Percentiles rank a stretch among this genome's conserved stretches.
Conservation (phyloP, 1,140 invertebrate genomes). For the Diachasma alloeum region DNA sequence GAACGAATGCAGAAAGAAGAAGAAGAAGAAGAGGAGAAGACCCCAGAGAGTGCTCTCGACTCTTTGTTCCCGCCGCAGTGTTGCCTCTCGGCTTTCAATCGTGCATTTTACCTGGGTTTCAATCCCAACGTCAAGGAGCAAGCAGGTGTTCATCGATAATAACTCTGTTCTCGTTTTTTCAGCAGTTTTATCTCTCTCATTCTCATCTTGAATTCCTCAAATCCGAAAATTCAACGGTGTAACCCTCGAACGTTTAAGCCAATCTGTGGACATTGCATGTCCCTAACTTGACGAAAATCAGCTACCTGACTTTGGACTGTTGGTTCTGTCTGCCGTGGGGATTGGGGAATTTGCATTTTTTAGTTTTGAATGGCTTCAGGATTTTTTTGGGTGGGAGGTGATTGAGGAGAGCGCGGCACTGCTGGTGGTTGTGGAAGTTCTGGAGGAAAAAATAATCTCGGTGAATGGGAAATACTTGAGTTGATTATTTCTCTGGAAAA, state of each 20-base stretch:
- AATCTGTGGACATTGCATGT: neutral
- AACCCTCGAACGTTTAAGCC: neutral
- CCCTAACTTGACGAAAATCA: neutral
- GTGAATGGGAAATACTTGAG: too few relatives aligned
- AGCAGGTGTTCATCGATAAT: conserved; percentile 7
- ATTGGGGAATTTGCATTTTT: too few relatives aligned
- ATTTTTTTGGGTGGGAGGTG: too few relatives aligned
- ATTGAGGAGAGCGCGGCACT: too few relatives aligned
- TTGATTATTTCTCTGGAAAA: too few relatives aligned
- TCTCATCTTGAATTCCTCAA: neutral
- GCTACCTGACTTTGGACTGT: neutral
- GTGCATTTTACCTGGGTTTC: neutral
- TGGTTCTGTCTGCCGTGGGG: too few relatives aligned
- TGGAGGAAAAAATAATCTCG: too few relatives aligned
- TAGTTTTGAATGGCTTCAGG: too few relatives aligned
- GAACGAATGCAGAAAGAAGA: neutral
- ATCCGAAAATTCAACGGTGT: neutral
- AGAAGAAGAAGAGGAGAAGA: neutral
- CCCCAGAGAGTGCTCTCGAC: neutral
- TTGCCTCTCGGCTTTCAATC: neutral
- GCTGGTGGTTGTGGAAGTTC: too few relatives aligned
- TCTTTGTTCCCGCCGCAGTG: conserved; percentile 7
- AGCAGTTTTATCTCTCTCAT: neutral
- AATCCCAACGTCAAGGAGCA: neutral
- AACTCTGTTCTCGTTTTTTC: neutral